phyloP scores from a whole-genome alignment of 2,113 vertebrate genomes.

The Perca fluviatilis region DNA sequence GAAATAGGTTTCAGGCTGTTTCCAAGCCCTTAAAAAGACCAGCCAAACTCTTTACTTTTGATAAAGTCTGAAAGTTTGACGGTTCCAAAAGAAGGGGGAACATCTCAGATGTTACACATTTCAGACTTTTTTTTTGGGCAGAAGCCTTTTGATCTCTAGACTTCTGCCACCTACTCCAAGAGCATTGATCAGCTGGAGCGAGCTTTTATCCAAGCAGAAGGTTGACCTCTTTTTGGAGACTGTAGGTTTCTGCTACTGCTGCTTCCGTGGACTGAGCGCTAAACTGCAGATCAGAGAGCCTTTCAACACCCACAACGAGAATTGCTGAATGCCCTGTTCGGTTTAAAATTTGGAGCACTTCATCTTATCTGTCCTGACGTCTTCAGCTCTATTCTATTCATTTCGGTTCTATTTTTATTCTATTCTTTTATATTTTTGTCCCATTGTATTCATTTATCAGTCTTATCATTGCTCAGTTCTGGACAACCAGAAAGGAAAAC shows the following conservation, averaged over 20 bases:
- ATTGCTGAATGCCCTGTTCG: not conserved
- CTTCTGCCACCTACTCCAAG: constrained; percentile 39
- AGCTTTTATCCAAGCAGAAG: constrained; percentile 55
- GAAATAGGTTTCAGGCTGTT: constrained; percentile 20
- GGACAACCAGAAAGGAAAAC: constrained; percentile 29
- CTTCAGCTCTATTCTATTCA: not conserved
- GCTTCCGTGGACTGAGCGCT: constrained; percentile 27
- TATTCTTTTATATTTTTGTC: constrained; percentile 34
- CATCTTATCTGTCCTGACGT: constrained; percentile 12
- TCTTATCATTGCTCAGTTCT: not conserved
- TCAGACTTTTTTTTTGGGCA: constrained; percentile 33
- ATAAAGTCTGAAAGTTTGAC: constrained; percentile 50
- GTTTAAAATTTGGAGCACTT: constrained; percentile 24
- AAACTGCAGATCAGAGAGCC: constrained; percentile 46
- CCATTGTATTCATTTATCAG: constrained; percentile 9
- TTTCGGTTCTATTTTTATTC: not conserved
- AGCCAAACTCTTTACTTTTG: constrained; percentile 56
- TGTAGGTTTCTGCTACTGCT: constrained; percentile 16
- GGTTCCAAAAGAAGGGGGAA: constrained; percentile 27
- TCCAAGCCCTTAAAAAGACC: constrained; percentile 34
- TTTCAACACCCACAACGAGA: constrained; percentile 47
- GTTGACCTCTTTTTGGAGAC: constrained; percentile 58
- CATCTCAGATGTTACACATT: constrained; percentile 52
- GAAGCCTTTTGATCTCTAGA: constrained; percentile 61
- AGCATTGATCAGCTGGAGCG: constrained; percentile 56